Evolutionary conservation across 1,140 invertebrate species (phyloP).

Genomic region (Atopsyche davidsoni): DNA sequence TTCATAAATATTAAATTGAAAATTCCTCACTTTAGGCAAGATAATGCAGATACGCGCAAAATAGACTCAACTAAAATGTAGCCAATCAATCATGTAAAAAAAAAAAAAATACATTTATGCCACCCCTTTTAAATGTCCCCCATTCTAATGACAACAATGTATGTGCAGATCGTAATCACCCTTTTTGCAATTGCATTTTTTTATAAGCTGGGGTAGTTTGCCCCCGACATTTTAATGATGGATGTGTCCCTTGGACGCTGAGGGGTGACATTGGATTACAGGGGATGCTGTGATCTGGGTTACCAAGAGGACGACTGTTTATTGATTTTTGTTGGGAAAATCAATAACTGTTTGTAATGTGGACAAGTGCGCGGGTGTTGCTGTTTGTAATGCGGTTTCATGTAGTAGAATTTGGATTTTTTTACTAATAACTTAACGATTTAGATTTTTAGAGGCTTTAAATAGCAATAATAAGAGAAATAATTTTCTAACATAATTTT

Average conservation of each 20-base stretch:
- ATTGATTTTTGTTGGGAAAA: background rate
- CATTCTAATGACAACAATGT: background rate
- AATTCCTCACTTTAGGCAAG: too few relatives aligned
- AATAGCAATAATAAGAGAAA: too few relatives aligned
- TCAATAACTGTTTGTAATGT: background rate
- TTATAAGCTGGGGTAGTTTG: conserved; percentile 9
- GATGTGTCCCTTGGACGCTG: conserved; percentile 20
- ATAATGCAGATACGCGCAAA: too few relatives aligned
- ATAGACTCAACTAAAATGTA: too few relatives aligned
- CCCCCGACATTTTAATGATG: conserved; percentile 17
- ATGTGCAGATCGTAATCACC: conserved; percentile 19
- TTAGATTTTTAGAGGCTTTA: too few relatives aligned
- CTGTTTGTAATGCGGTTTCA: too few relatives aligned
- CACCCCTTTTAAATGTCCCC: background rate
- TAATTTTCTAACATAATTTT: too few relatives aligned
- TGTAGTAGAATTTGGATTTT: too few relatives aligned
- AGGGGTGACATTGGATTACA: conserved; percentile 5
- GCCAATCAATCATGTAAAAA: too few relatives aligned
- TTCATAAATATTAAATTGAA: too few relatives aligned
- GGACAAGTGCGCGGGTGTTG: too few relatives aligned
- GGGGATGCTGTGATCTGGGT: conserved; percentile 23
- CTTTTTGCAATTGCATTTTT: conserved; percentile 22
- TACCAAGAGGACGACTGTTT: conserved; percentile 12
- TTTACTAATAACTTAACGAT: too few relatives aligned
- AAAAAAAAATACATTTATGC: background rate